phyloP scores from a whole-genome alignment of 53 echinoderm and acorn worm species.

The Hippasteria phrygiana region DNA sequence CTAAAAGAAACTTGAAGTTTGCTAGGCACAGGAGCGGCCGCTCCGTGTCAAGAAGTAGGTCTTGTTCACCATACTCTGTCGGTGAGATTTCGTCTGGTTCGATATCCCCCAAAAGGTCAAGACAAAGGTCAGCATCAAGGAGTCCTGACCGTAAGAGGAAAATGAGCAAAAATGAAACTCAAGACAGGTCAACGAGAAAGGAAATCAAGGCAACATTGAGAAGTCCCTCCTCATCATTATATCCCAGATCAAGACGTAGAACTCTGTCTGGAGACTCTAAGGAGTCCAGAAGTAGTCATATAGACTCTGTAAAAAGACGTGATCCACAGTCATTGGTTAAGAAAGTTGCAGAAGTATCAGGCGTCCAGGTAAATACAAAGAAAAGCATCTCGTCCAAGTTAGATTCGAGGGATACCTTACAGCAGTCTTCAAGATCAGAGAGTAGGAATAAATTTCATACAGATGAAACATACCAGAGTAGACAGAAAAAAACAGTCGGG shows the following conservation, averaged over 20 bases:
- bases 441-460: background rate
- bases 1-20: background rate
- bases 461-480: conserved; percentile 8
- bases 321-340: background rate
- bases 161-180: background rate
- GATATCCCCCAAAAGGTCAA: background rate
- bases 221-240: conserved; percentile 11
- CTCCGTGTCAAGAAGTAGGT: background rate
- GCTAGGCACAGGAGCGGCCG: background rate
- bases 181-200: background rate
- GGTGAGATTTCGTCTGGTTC: conserved; percentile 8
- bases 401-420: background rate
- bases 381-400: background rate
- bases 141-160: conserved; percentile 12
- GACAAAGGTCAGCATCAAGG: background rate
- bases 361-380: background rate
- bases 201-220: background rate
- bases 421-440: conserved; percentile 4
- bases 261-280: conserved; percentile 5
- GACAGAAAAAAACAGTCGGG: background rate
- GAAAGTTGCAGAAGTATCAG: background rate
- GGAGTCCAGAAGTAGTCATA: conserved; percentile 9
- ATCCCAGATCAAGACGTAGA: conserved; percentile 3
- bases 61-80: background rate
- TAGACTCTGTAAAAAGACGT: background rate